Percentiles rank a stretch among this genome's conserved stretches.
Conservation (phyloP, 2,113 vertebrate species). For the Dipodomys stephensi region DNA sequence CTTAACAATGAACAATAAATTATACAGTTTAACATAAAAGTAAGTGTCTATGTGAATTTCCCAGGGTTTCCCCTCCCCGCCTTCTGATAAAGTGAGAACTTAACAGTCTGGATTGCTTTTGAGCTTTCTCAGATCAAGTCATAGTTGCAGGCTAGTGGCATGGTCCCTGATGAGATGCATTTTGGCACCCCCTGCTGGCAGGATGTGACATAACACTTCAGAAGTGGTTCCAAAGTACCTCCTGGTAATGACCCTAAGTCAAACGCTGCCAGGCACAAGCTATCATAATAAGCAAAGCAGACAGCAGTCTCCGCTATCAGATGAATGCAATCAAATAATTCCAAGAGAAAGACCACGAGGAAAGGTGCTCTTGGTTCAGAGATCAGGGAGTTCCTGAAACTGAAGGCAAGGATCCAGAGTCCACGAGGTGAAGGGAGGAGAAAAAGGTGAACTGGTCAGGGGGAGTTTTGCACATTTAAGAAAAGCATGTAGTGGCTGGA, state of each 20-base stretch:
- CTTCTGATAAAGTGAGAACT: background rate
- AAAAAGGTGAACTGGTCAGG: rapidly evolving
- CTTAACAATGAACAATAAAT: background rate
- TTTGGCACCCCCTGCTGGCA: slow-evolving; percentile 62
- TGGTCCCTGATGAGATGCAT: background rate
- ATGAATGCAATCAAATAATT: background rate
- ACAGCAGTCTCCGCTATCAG: background rate
- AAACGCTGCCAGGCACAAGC: background rate
- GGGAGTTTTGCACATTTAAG: rapidly evolving
- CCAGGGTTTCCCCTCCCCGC: too few relatives aligned
- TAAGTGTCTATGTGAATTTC: background rate
- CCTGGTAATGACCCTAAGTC: background rate
- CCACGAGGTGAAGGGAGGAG: background rate
- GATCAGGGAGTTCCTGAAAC: background rate
- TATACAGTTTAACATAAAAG: background rate
- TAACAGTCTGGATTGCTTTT: background rate
- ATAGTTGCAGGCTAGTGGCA: rapidly evolving
- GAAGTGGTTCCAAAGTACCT: background rate
- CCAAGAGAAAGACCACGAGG: background rate
- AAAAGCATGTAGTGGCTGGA: background rate
- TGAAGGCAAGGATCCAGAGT: background rate
- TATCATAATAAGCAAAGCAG: background rate
- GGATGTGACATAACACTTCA: background rate
- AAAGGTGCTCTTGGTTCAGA: background rate
- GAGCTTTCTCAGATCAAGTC: background rate